phyloP scores from a whole-genome alignment of 2,797 vertebrate species.

The Peromyscus melanophrys region DNA sequence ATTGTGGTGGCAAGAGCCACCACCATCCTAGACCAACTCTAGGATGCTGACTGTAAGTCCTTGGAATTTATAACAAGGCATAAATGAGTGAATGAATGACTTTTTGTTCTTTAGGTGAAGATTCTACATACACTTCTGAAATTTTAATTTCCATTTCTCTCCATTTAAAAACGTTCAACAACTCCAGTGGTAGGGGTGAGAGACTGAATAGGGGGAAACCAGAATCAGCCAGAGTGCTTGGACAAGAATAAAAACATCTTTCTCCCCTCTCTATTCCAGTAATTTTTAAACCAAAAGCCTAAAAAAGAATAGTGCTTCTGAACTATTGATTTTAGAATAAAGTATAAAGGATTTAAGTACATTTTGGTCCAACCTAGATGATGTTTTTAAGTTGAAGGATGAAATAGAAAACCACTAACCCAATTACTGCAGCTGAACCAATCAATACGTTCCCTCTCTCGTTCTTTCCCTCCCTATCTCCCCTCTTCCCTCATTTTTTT shows the following conservation, averaged over 20 bases:
- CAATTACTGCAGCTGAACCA: constrained; percentile 57
- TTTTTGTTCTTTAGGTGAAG: background rate
- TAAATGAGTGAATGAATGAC: background rate
- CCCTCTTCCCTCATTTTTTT: background rate
- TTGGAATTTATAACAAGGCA: background rate
- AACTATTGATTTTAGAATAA: constrained; percentile 68
- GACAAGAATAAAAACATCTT: constrained; percentile 14
- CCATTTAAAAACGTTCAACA: background rate
- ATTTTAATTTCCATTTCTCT: constrained; percentile 48
- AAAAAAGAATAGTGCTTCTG: constrained; percentile 20
- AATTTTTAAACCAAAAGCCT: background rate
- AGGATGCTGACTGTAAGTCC: background rate
- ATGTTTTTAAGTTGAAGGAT: constrained; percentile 51
- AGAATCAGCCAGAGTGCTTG: background rate
- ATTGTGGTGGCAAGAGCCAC: background rate
- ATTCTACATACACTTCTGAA: background rate
- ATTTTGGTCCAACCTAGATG: constrained; percentile 45
- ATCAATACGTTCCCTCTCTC: constrained; percentile 39
- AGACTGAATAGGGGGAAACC: background rate
- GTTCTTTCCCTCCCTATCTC: background rate
- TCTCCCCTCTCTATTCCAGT: background rate
- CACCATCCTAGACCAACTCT: background rate
- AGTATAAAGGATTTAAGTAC: constrained; percentile 55
- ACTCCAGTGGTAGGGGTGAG: background rate
- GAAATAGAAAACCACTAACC: constrained; percentile 61